Conservation (phyloP, 2,888 invertebrate genomes). For the Sericinus montela region DNA sequence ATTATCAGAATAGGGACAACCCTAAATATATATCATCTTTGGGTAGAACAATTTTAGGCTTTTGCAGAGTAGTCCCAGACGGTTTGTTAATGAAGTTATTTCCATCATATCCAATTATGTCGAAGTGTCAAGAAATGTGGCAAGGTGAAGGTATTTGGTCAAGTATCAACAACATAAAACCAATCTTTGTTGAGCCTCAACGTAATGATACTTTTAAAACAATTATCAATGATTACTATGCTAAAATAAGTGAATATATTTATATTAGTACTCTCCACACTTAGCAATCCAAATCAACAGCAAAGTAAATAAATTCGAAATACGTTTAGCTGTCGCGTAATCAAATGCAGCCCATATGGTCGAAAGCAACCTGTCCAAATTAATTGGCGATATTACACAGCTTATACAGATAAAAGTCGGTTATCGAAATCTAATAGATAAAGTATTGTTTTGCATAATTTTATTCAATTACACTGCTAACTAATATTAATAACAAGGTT, state of each 20-base stretch:
- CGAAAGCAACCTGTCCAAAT: constrained; percentile 7
- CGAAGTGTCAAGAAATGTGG: constrained; percentile 90
- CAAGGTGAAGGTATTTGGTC: constrained; percentile 91
- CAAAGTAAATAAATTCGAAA: constrained; percentile 1
- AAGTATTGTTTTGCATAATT: constrained; percentile 1
- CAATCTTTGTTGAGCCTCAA: constrained; percentile 94
- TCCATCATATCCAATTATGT: constrained; percentile 96
- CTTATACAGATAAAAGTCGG: constrained; percentile 4
- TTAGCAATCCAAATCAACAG: not conserved
- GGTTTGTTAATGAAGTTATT: constrained; percentile 98
- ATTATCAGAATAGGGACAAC: constrained; percentile 88
- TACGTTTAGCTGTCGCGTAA: not conserved
- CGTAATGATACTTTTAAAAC: constrained; percentile 89
- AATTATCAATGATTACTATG: constrained; percentile 91
- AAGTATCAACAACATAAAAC: constrained; percentile 76
- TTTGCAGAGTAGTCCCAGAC: constrained; percentile 91
- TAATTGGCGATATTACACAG: constrained; percentile 13
- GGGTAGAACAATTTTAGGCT: constrained; percentile 90
- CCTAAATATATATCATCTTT: constrained; percentile 89
- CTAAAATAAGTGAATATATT: constrained; percentile 82
- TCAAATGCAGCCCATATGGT: not conserved
- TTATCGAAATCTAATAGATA: constrained; percentile 8
- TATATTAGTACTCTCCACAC: constrained; percentile 2
- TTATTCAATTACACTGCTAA: constrained; percentile 8
- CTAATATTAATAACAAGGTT: constrained; percentile 2